These are phyloP conservation scores for Micropoecilia bifurca DNA, from an alignment of 2,797 vertebrate species.

Conservation along the genomic window DNA sequence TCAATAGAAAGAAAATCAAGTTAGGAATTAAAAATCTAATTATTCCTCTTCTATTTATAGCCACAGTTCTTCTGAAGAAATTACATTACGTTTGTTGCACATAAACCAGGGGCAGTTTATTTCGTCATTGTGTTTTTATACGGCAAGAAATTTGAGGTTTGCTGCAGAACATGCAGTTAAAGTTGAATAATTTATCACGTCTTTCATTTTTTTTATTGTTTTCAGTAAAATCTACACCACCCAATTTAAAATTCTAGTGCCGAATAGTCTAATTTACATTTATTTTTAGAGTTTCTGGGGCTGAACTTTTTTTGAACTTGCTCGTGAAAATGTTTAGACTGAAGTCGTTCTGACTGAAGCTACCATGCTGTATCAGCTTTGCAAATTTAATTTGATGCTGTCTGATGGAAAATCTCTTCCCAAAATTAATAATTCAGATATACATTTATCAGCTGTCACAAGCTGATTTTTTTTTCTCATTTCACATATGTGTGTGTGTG, in stretches of 20 bases:
- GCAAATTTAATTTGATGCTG: not conserved
- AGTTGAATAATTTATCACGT: not conserved
- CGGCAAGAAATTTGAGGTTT: slow-evolving; percentile 1
- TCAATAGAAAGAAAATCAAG: not conserved
- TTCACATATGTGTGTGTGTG: not conserved
- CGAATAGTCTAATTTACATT: not conserved
- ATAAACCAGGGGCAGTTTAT: not conserved
- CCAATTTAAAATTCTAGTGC: not conserved
- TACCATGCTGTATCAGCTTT: slow-evolving; percentile 10
- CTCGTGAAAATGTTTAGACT: not conserved
- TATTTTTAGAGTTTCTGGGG: not conserved
- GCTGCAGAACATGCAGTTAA: not conserved
- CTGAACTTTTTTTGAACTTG: slow-evolving; percentile 18
- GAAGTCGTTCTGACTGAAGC: slow-evolving; percentile 20
- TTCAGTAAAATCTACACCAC: not conserved
- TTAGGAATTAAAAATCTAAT: not conserved
- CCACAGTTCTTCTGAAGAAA: slow-evolving; percentile 13
- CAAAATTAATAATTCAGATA: slow-evolving; percentile 11
- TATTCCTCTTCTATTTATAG: slow-evolving; percentile 3
- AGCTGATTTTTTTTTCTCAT: not conserved
- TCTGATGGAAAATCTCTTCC: not conserved
- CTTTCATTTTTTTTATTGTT: not conserved
- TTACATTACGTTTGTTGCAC: not conserved
- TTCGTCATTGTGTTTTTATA: slow-evolving; percentile 1
- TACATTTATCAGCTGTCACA: slow-evolving; percentile 5